phyloP scores from a whole-genome alignment of 2,888 invertebrate species.

The Schizotus pectinicornis region DNA sequence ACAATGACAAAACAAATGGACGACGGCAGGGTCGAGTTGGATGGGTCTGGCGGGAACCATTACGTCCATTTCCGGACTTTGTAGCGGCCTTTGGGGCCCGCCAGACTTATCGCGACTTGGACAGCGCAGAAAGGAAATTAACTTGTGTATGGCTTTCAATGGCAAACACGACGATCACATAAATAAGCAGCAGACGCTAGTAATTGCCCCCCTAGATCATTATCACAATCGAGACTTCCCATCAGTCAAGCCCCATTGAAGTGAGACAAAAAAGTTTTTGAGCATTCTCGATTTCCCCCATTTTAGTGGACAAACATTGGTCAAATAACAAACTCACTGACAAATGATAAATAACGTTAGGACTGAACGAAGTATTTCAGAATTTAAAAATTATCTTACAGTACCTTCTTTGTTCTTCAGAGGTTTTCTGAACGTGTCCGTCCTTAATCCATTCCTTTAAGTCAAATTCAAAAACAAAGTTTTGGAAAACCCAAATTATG shows the following conservation, averaged over 20 bases:
- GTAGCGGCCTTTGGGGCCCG: slow-evolving; percentile 46
- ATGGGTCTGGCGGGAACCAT: slow-evolving; percentile 55
- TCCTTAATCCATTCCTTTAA: too few relatives aligned
- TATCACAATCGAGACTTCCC: too few relatives aligned
- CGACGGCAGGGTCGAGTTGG: slow-evolving; percentile 44
- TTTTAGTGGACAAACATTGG: too few relatives aligned
- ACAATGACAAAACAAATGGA: slow-evolving; percentile 51
- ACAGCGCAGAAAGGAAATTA: slow-evolving; percentile 51
- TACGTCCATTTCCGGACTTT: slow-evolving; percentile 55
- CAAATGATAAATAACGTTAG: too few relatives aligned
- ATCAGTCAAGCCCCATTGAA: neutral
- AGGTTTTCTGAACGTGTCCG: too few relatives aligned
- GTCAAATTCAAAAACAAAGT: too few relatives aligned
- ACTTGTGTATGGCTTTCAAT: slow-evolving; percentile 45
- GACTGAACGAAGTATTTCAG: too few relatives aligned
- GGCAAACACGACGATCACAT: slow-evolving; percentile 3
- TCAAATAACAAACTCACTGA: too few relatives aligned
- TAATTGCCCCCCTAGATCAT: neutral
- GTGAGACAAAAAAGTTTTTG: neutral
- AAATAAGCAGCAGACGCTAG: neutral
- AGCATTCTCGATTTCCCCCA: too few relatives aligned
- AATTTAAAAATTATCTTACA: too few relatives aligned
- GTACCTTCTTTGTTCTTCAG: too few relatives aligned
- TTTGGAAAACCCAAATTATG: too few relatives aligned
- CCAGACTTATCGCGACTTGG: slow-evolving; percentile 48